phyloP scores from a whole-genome alignment of 1,140 invertebrate species.

The Nasonia giraulti region DNA sequence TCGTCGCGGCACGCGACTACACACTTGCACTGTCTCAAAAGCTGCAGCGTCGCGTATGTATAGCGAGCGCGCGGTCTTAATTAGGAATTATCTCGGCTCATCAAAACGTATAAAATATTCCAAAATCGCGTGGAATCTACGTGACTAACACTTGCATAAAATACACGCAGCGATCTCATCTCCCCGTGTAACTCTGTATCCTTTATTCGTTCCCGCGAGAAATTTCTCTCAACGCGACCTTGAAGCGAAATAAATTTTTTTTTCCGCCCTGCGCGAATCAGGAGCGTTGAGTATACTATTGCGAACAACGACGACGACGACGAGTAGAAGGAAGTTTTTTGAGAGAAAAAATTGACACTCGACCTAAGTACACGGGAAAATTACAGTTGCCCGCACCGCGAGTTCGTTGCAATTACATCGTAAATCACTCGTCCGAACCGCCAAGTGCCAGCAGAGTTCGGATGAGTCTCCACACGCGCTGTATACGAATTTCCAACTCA shows the following conservation, averaged over 20 bases:
- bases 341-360: not conserved
- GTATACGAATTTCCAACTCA: too few relatives aligned
- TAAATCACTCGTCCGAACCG: constrained; percentile 59
- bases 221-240: not conserved
- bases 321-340: not conserved
- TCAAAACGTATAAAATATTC: constrained; percentile 3
- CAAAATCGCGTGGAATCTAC: not conserved
- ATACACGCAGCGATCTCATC: not conserved
- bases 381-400: constrained; percentile 51
- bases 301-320: too few relatives aligned
- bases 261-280: too few relatives aligned
- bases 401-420: constrained; percentile 57
- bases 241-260: not conserved
- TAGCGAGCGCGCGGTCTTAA: not conserved
- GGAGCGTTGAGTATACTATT: too few relatives aligned
- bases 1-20: not conserved
- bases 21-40: not conserved
- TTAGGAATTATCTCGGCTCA: constrained; percentile 15
- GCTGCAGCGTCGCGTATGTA: not conserved
- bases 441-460: constrained; percentile 35
- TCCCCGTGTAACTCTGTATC: not conserved
- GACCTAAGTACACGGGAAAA: not conserved
- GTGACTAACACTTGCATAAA: not conserved
- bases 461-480: constrained; percentile 44
- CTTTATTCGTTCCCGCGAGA: not conserved